phyloP scores from a whole-genome alignment of 2,888 invertebrate species.

The Saturnia japonica region DNA sequence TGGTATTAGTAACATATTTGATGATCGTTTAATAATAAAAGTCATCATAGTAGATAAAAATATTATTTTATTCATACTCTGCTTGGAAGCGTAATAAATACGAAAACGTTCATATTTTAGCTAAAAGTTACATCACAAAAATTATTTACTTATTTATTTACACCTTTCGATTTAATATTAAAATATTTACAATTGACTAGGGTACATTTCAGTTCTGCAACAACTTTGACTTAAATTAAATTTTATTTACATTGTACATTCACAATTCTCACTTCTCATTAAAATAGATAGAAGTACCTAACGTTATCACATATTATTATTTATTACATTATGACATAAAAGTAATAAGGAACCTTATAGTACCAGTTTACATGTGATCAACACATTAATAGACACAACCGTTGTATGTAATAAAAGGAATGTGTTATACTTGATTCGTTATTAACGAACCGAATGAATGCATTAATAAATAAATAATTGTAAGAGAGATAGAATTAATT shows the following conservation, averaged over 20 bases:
- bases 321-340: constrained; percentile 49
- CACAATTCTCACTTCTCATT: constrained; percentile 50
- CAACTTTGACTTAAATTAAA: constrained; percentile 52
- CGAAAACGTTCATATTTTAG: constrained; percentile 74
- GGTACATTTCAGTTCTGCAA: constrained; percentile 81
- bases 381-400: constrained; percentile 35
- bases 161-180: constrained; percentile 45
- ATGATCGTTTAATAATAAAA: constrained; percentile 47
- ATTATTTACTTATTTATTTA: constrained; percentile 50
- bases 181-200: constrained; percentile 81
- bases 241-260: constrained; percentile 57
- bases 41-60: constrained; percentile 69
- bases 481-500: background rate
- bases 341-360: constrained; percentile 68
- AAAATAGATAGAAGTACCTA: constrained; percentile 69
- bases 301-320: constrained; percentile 72
- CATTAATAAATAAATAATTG: background rate
- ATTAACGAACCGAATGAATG: constrained; percentile 1
- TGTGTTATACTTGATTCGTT: constrained; percentile 37
- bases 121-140: constrained; percentile 79
- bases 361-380: constrained; percentile 43
- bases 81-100: constrained; percentile 82
- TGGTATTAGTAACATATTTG: background rate
- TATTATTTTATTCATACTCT: constrained; percentile 80
- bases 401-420: constrained; percentile 54